Evolutionary conservation across 2,888 invertebrate species (phyloP).

Genomic region (Megalurothrips usitatus): DNA sequence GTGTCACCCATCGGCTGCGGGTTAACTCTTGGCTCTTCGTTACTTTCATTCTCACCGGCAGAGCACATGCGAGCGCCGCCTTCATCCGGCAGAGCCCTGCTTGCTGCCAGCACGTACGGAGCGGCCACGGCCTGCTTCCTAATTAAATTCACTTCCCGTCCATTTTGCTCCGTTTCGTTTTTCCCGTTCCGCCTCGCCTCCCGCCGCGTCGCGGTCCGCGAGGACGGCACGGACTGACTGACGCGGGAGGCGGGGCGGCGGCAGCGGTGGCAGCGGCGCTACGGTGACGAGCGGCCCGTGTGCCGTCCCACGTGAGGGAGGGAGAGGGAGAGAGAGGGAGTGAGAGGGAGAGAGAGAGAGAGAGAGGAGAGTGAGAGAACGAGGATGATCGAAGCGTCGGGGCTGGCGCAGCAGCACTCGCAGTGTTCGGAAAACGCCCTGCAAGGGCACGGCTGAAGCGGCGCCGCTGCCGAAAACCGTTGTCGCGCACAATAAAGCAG

Average conservation of each 20-base stretch:
- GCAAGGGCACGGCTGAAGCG: no score
- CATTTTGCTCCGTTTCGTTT: background rate
- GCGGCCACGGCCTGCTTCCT: background rate
- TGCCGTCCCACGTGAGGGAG: background rate
- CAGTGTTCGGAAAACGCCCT: no score
- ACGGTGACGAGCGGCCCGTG: background rate
- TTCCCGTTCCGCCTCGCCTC: slow-evolving; percentile 5
- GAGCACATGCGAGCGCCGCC: no score
- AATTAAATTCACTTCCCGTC: slow-evolving; percentile 11
- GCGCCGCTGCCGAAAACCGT: background rate
- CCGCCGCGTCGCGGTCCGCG: background rate
- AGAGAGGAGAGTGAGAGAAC: background rate
- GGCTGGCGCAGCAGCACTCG: no score
- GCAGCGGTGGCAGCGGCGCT: background rate
- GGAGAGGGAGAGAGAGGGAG: background rate
- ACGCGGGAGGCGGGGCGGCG: no score
- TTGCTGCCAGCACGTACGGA: no score
- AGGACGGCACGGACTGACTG: no score
- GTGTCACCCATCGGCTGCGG: no score
- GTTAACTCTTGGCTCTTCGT: no score
- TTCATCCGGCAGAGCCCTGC: no score
- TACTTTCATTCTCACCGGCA: no score
- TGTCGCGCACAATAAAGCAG: background rate
- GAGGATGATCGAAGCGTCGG: no score
- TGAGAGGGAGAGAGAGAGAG: background rate